These are phyloP conservation scores for Drosophila subpulchrella DNA, from an alignment of 1,140 invertebrate genomes.

Conservation along the genomic window DNA sequence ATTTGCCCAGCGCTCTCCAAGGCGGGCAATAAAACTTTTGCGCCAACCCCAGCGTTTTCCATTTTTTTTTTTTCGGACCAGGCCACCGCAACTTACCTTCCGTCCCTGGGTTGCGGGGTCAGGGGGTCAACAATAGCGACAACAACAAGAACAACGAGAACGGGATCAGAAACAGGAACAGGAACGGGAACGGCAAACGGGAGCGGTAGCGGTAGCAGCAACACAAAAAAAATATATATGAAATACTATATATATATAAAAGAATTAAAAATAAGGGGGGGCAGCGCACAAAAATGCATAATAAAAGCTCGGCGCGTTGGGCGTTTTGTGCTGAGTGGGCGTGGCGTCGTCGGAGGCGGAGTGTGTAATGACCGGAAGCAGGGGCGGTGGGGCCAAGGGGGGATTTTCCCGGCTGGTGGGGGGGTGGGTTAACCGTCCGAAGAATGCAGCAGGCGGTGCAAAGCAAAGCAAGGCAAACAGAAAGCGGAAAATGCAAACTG, in stretches of 20 bases:
- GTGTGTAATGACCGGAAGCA: constrained; percentile 76
- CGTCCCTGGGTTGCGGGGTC: constrained; percentile 44
- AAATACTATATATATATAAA: constrained; percentile 63
- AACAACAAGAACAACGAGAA: constrained; percentile 39
- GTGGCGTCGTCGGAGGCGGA: constrained; percentile 23
- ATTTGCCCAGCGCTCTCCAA: constrained; percentile 54
- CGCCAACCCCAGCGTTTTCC: background rate
- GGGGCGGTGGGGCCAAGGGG: background rate
- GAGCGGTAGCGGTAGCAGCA: constrained; percentile 34
- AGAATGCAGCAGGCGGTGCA: constrained; percentile 57
- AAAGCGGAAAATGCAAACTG: constrained; percentile 40
- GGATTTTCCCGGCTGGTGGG: background rate
- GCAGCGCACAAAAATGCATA: constrained; percentile 58
- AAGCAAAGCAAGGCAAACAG: constrained; percentile 27
- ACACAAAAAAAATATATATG: constrained; percentile 66
- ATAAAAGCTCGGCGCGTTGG: constrained; percentile 61
- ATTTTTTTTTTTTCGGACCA: background rate
- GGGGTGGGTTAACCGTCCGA: constrained; percentile 10
- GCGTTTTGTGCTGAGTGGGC: constrained; percentile 39
- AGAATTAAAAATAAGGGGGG: constrained; percentile 51
- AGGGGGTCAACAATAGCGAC: constrained; percentile 47
- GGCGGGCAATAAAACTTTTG: constrained; percentile 69
- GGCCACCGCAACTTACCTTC: constrained; percentile 54
- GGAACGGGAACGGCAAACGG: constrained; percentile 25
- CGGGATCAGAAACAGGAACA: constrained; percentile 37